Evolutionary conservation across 2,113 vertebrate species (phyloP), one percentile per base, ranked within the genome.

Genomic region (Capreolus pygargus): DNA sequence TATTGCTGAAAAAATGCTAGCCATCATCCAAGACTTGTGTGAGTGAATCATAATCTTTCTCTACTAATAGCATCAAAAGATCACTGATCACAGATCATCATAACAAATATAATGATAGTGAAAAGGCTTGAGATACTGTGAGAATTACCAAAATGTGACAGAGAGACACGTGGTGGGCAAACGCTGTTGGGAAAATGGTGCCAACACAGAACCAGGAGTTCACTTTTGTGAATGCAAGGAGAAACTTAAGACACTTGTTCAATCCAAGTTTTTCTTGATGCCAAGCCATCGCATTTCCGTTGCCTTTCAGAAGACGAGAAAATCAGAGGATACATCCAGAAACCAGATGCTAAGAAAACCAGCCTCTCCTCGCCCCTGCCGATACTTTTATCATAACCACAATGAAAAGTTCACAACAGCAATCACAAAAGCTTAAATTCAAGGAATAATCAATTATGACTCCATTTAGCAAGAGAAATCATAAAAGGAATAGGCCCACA

Each of bases 291-390:
- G 95, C 60, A 67, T 96, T 39, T 78, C n/a, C 13, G 0, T 90
- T 85, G 76, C 78, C 89, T 95, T 96, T 96, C 97, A 96, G 98
- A 98, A 98, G 88, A 98, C 28, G 96, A 98, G 97, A 98, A 98
- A 0, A 47, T 95, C 97, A 94, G 21, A 94, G 92, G 97, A 85
- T 61, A 98, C 57, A 74, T 55, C 98, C 70, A 11, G n/a, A 95
- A 98, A 98, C 97, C 96, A 96, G 92, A 96, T 76, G 92, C 97
- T 97, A 96, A 96, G 90, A 95, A 97, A 97, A 97, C 82, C 96
- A 94, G 50, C 79, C 96, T 94, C 96, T 95, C 87, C 28, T 92
- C 91, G 25, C 36, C 47, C 94, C 90, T 96, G 96, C 96, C 76
- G 50, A 55, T 93, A 61, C 91, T 97, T 97, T 97, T 83, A 61